phyloP scores from a whole-genome alignment of 2,113 vertebrate species.

The Nyctereutes procyonoides region DNA sequence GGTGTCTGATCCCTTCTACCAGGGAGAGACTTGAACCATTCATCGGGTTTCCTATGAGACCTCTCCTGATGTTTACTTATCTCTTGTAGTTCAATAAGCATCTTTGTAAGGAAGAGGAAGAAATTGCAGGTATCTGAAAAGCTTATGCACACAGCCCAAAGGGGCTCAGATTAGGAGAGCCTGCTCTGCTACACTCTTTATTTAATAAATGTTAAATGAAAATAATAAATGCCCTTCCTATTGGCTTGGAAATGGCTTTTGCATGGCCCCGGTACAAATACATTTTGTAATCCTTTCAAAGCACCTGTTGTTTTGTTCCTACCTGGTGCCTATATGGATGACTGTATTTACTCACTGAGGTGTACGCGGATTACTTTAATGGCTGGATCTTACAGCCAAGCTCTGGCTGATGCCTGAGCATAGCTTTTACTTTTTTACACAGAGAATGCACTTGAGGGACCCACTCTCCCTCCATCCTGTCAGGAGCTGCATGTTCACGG shows the following conservation, averaged over 20 bases:
- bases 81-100: slow-evolving; percentile 66
- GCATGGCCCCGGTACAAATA: slow-evolving; percentile 57
- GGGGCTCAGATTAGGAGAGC: slow-evolving; percentile 44
- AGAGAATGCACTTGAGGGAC: background rate
- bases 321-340: background rate
- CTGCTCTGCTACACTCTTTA: slow-evolving; percentile 50
- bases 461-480: background rate
- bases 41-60: slow-evolving; percentile 42
- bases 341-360: slow-evolving; percentile 63
- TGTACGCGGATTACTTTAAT: slow-evolving; percentile 9
- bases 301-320: slow-evolving; percentile 71
- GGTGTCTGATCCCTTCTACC: slow-evolving; percentile 38
- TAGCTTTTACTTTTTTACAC: background rate
- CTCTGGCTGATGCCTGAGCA: background rate
- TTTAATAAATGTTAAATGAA: slow-evolving; percentile 75
- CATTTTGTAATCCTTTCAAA: slow-evolving; percentile 76
- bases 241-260: slow-evolving; percentile 70
- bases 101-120: slow-evolving; percentile 76
- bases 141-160: slow-evolving; percentile 57
- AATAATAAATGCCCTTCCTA: slow-evolving; percentile 75
- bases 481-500: background rate
- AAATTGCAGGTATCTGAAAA: slow-evolving; percentile 55
- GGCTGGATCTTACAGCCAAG: slow-evolving; percentile 39
- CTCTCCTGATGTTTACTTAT: slow-evolving; percentile 60
- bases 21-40: slow-evolving; percentile 31